Evolutionary conservation across 2,797 vertebrate genomes (phyloP).

Genomic region (Pseudochirops cupreus): DNA sequence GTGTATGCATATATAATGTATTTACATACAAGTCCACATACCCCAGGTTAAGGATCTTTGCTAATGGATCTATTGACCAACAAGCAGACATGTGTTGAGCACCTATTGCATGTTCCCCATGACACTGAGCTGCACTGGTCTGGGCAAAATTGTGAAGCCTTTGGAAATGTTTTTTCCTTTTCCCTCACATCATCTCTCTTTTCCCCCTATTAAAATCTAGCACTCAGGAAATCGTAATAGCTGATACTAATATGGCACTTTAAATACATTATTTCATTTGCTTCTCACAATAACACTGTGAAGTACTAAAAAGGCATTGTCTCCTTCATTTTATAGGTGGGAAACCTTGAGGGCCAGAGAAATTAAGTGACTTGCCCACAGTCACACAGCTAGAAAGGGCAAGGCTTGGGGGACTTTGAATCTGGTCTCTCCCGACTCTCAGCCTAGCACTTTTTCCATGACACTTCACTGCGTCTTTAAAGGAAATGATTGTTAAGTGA

Average conservation of each 20-base stretch:
- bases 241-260: neutral
- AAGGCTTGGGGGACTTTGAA: too few species aligned
- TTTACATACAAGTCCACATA: neutral
- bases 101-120: neutral
- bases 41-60: neutral
- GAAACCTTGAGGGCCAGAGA: neutral
- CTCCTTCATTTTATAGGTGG: neutral
- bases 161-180: neutral
- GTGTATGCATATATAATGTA: neutral
- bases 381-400: neutral
- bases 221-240: neutral
- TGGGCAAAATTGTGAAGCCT: neutral
- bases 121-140: neutral
- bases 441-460: neutral
- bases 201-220: neutral
- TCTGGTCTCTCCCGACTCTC: neutral
- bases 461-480: neutral
- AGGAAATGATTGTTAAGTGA: neutral
- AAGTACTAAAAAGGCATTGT: neutral
- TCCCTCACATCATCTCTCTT: neutral
- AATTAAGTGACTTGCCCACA: neutral
- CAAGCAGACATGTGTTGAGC: neutral
- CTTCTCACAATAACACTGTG: neutral
- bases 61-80: neutral
- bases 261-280: slow-evolving; percentile 5